Evolutionary conservation across 1,140 invertebrate species (phyloP), one percentile per base, ranked within the genome.

Genomic region (Euglossa dilemma): DNA sequence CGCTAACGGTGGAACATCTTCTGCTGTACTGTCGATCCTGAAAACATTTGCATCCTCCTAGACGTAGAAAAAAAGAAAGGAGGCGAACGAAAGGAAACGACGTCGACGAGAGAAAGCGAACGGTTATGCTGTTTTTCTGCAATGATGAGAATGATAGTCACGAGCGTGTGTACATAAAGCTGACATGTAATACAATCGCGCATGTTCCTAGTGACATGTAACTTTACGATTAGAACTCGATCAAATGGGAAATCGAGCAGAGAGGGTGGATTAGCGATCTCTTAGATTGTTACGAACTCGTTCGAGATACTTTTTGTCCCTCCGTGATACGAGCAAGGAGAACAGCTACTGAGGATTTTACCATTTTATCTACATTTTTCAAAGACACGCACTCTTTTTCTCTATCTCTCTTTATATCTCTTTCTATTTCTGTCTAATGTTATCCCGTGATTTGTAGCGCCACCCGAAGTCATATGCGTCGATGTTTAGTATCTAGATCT

Each of bases 361-460:
- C 80, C 64, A 77, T 83, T 83, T 83, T 83, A 83, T 83, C 80
- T 78, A 78, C 80, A 83, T 83, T 83, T 78, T 83, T 83, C 80
- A 78, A 72, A 57, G 80, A 83, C 80, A 77, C 80, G 80, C 80
- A 83, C 80, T 76, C 80, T 78, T 78, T 78, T 83, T 78, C 80
- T 83, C 77, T 72, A 79, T 80, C 79, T 74, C 69, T 81, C 79
- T 85, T 81, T 81, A 63, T 85, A 80, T 75, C 82, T 80, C 28
- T 84, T 84, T 84, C 70, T 80, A 83, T 83, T 77, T 84, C 82
- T 64, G 67, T 71, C 67, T n/a, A 63, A 66, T 76, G 52, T 73
- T 73, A 50, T 47, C 74, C 74, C 56, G 80, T 66, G 80, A 69
- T 59, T 69, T 47, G 74, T 63, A n/a, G 45, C 80, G 64, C 63